Percentiles rank a stretch among this genome's conserved stretches.
Evolutionary conservation across 2,888 invertebrate genomes (phyloP).

Genomic region (Dysmachus trigonus): DNA sequence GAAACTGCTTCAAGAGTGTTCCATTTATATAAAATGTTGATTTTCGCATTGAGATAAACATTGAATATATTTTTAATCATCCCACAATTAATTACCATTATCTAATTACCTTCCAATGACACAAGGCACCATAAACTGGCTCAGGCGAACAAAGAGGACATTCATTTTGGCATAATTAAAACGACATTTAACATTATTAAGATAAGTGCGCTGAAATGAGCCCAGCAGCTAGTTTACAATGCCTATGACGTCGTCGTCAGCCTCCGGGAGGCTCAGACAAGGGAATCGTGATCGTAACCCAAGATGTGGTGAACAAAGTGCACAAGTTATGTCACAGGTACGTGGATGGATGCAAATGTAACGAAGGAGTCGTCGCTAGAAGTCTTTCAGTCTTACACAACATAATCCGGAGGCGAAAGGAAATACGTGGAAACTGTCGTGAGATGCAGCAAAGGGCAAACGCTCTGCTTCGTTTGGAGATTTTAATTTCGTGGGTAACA

Average conservation of each 20-base stretch:
- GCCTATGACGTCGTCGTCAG: constrained; percentile 14
- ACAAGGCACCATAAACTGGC: not conserved
- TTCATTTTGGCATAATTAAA: constrained; percentile 14
- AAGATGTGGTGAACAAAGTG: constrained; percentile 19
- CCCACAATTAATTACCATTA: not conserved
- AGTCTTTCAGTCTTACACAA: constrained; percentile 1
- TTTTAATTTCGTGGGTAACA: constrained; percentile 4
- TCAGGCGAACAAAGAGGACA: not conserved
- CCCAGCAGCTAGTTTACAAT: not conserved
- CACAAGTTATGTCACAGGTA: constrained; percentile 30
- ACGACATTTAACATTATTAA: constrained; percentile 37
- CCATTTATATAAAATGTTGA: not conserved
- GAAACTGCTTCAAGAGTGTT: not conserved
- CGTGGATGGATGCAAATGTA: not conserved
- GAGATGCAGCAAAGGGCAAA: constrained; percentile 26
- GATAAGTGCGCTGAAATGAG: not conserved
- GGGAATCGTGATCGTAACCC: constrained; percentile 19
- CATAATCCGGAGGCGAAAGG: constrained; percentile 22
- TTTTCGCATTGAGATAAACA: not conserved
- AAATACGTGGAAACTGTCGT: constrained; percentile 27
- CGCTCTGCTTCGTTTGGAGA: not conserved
- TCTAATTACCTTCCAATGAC: not conserved
- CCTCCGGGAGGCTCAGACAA: constrained; percentile 7
- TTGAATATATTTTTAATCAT: not conserved
- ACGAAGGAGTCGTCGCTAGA: constrained; percentile 16